phyloP scores from a whole-genome alignment of 92 coral and sea anemone species.

The Bergia sp. region DNA sequence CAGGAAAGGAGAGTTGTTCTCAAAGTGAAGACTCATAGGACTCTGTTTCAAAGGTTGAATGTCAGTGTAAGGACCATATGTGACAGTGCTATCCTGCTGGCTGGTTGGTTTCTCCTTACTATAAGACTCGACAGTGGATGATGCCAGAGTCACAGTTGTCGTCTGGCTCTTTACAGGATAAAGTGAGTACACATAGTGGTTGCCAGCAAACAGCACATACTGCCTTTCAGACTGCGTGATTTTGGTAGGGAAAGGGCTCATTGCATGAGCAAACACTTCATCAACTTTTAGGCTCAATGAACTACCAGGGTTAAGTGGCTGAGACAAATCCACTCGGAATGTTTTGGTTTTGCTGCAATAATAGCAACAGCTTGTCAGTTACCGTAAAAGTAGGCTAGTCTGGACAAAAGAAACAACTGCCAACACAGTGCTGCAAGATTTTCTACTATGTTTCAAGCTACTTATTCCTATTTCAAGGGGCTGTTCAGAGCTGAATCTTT shows the following conservation, averaged over 20 bases:
- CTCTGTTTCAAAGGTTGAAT: conserved; percentile 71
- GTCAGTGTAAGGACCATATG: conserved; percentile 91
- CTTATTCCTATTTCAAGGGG: no score
- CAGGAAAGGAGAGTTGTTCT: conserved; percentile 94
- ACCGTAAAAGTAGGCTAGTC: not conserved
- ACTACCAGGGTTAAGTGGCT: conserved; percentile 69
- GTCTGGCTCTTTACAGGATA: conserved; percentile 83
- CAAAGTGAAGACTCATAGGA: conserved; percentile 93
- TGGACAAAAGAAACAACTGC: no score
- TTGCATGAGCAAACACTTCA: conserved; percentile 85
- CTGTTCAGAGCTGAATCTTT: no score
- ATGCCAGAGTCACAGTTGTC: conserved; percentile 82
- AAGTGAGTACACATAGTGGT: conserved; percentile 85
- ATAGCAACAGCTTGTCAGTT: not conserved
- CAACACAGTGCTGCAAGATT: no score
- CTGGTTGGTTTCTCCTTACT: conserved; percentile 88
- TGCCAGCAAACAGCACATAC: conserved; percentile 88
- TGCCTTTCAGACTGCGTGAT: conserved; percentile 93
- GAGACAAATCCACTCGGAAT: conserved; percentile 68
- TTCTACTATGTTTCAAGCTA: no score
- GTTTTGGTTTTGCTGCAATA: conserved; percentile 71
- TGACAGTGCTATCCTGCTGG: conserved; percentile 78
- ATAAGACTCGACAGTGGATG: conserved; percentile 87
- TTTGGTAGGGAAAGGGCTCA: conserved; percentile 91
- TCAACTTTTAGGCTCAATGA: conserved; percentile 70